Evolutionary conservation across 2,888 invertebrate genomes (phyloP), one percentile per base, ranked within the genome.

Genomic region (Dicyrtomina minuta): DNA sequence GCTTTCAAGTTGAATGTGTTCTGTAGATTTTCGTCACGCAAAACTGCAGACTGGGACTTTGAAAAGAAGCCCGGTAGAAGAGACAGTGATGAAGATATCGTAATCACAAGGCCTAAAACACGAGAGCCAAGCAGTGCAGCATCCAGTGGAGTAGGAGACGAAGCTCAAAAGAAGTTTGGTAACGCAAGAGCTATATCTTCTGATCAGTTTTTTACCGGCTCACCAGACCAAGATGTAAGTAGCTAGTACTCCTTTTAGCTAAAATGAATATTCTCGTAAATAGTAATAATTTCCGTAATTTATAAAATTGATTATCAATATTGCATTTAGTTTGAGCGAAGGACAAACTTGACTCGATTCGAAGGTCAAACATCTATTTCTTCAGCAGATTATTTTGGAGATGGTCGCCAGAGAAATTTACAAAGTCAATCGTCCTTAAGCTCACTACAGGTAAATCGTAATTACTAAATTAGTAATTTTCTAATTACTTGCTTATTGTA

Each of bases 161-260:
- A 90, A 71, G 94, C 95, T 24, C 92, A 93, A 82, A 93, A 93
- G 83, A 98, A 98, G 84, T 99, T 98, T 82, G 97, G 95, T 61
- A 89, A 90, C 79, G 96, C 98, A 2, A 99, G 99, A 83, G 92
- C 96, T 15, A 99, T 99, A 80, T 97, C 97, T 70, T 98, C 98
- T 0, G 95, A 96, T 81, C 96, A 96, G 84, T 97, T 89, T 85
- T 98, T 98, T 82, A 91, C 91, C 8, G 91, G 90, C 79, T 86
- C 86, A 71, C 81, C 82, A 70, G 84, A 86, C 79, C 87, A 87
- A 77, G 84, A 84, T 75, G 85, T 84, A 78, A 80, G 81, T 79
- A 53, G 55, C 8, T 33, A 5, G 33, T n/a, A n/a, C n/a, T 5
- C 33, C 4, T 33, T 33, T 43, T 43, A 43, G 5, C 46, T 17